These are phyloP conservation scores for Hippocampus guttulatus DNA, from an alignment of 2,113 vertebrate genomes.

Conservation along the genomic window DNA sequence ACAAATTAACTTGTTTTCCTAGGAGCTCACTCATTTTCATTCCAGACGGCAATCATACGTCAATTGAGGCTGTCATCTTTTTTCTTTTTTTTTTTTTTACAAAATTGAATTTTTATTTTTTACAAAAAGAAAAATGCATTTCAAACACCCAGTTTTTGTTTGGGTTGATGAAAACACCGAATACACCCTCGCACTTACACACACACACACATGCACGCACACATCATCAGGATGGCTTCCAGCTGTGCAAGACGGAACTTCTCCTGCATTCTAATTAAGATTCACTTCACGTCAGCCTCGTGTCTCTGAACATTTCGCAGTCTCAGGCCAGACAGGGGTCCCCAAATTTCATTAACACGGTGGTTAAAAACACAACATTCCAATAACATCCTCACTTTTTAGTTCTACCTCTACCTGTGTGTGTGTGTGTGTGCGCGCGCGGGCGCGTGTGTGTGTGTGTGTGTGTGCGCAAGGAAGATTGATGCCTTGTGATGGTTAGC, in stretches of 20 bases:
- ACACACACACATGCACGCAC: constrained; percentile 4
- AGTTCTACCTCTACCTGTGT: not conserved
- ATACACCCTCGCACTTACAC: not conserved
- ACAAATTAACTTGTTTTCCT: constrained; percentile 63
- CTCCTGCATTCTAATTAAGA: constrained; percentile 70
- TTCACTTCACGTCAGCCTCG: constrained; percentile 53
- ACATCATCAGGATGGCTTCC: constrained; percentile 61
- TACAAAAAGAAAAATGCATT: not conserved
- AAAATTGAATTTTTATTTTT: not conserved
- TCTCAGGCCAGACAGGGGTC: constrained; percentile 37
- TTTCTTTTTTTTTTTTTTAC: constrained; percentile 22
- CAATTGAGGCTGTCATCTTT: constrained; percentile 15
- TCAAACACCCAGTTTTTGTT: constrained; percentile 31
- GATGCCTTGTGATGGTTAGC: too few species aligned
- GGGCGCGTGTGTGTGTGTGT: not conserved
- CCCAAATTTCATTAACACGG: constrained; percentile 58
- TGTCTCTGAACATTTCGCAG: constrained; percentile 44
- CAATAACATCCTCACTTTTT: not conserved
- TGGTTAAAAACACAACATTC: constrained; percentile 46
- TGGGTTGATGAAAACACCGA: constrained; percentile 34
- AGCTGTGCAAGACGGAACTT: constrained; percentile 60
- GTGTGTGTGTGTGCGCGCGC: not conserved
- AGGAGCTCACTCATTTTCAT: constrained; percentile 36
- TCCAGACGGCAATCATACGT: constrained; percentile 24
- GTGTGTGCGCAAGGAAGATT: not conserved